phyloP scores from a whole-genome alignment of 1,140 invertebrate species.

The Drosophila tristis region DNA sequence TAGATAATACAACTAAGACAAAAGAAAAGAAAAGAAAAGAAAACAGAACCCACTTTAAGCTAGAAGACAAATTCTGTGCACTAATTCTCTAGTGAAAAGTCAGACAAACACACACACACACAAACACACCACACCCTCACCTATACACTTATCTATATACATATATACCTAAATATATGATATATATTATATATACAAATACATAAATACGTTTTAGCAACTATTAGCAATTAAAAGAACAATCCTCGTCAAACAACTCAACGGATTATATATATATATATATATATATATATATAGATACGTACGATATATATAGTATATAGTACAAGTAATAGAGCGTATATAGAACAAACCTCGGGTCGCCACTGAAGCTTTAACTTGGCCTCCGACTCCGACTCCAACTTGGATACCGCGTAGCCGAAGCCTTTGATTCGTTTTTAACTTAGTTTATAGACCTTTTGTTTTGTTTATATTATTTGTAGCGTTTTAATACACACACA shows the following conservation, averaged over 20 bases:
- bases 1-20: constrained; percentile 24
- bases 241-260: constrained; percentile 24
- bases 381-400: constrained; percentile 3
- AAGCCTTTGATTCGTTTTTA: constrained; percentile 46
- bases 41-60: constrained; percentile 46
- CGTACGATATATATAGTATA: constrained; percentile 22
- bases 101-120: constrained; percentile 25
- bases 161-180: constrained; percentile 32
- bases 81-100: constrained; percentile 55
- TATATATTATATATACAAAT: constrained; percentile 13
- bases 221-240: constrained; percentile 58
- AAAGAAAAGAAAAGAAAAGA: constrained; percentile 14
- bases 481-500: constrained; percentile 28
- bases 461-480: constrained; percentile 42
- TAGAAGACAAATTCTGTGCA: constrained; percentile 49
- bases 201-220: constrained; percentile 23
- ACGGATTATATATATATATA: constrained; percentile 18
- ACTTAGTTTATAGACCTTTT: constrained; percentile 49
- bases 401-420: neutral
- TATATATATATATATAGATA: constrained; percentile 25
- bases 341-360: constrained; percentile 52
- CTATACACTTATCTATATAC: constrained; percentile 4
- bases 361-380: constrained; percentile 54
- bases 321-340: constrained; percentile 36
- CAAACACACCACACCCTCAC: constrained; percentile 7